These are phyloP conservation scores for Anguilla japonica DNA, from an alignment of 2,113 vertebrate genomes.

Conservation along the genomic window DNA sequence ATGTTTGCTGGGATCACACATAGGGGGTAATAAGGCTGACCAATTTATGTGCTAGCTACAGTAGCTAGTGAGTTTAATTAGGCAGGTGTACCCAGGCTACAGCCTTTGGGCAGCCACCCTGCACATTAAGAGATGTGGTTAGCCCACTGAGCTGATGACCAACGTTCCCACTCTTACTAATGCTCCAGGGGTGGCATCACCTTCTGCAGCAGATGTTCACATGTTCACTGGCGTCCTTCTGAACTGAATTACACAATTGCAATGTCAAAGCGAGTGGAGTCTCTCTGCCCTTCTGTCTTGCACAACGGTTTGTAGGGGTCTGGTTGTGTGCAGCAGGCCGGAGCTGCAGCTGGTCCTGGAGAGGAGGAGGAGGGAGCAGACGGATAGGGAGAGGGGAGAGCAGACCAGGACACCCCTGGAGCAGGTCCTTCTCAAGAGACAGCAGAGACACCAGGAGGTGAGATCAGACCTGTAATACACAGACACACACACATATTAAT, in stretches of 20 bases:
- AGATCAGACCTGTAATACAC: not conserved
- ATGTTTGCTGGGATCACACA: too few species aligned
- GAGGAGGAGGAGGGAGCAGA: constrained; percentile 63
- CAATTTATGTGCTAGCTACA: too few species aligned
- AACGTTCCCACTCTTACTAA: not conserved
- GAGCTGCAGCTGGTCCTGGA: constrained; percentile 69
- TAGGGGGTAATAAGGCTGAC: too few species aligned
- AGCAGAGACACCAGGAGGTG: constrained; percentile 65
- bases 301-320: constrained; percentile 43
- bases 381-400: constrained; percentile 53
- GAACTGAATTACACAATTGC: too few species aligned
- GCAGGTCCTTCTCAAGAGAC: constrained; percentile 59
- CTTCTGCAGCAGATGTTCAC: too few species aligned
- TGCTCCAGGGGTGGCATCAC: too few species aligned
- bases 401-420: constrained; percentile 59
- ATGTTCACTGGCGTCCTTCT: too few species aligned
- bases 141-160: not conserved
- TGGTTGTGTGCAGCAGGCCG: constrained; percentile 61
- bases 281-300: constrained; percentile 1
- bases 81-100: too few species aligned
- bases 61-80: too few species aligned
- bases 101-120: not conserved
- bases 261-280: not conserved
- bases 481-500: not conserved
- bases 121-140: not conserved